Percentiles rank a stretch among this genome's conserved stretches.
Evolutionary conservation across 2,797 vertebrate genomes (phyloP).

Genomic region (Acropternis orthonyx): DNA sequence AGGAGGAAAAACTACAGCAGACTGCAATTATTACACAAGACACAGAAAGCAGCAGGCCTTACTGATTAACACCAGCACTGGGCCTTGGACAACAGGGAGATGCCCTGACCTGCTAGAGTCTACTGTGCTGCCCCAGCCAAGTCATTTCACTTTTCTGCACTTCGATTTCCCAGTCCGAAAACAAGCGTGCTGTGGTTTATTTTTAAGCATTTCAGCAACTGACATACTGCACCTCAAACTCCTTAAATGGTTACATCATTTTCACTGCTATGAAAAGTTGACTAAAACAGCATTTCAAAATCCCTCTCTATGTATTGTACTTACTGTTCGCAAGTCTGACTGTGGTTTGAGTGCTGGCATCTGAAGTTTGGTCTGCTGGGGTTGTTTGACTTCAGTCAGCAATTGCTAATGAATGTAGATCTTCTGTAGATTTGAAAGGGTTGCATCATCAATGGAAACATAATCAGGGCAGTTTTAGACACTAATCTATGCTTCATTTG

Average conservation of each 20-base stretch:
- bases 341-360: slow-evolving; percentile 36
- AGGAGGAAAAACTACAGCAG: background rate
- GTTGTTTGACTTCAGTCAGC: background rate
- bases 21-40: background rate
- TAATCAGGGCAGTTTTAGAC: background rate
- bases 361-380: background rate
- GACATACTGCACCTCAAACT: slow-evolving; percentile 21
- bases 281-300: slow-evolving; percentile 47
- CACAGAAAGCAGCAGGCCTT: background rate
- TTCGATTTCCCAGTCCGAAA: background rate
- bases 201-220: slow-evolving; percentile 51
- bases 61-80: background rate
- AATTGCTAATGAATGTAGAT: background rate
- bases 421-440: background rate
- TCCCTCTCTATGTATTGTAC: background rate
- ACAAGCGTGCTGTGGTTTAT: background rate
- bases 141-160: background rate
- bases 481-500: background rate
- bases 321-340: slow-evolving; percentile 3
- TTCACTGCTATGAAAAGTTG: slow-evolving; percentile 28
- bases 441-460: background rate
- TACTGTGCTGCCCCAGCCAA: background rate
- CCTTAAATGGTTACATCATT: slow-evolving; percentile 37
- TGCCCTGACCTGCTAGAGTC: background rate
- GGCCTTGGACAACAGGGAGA: background rate